Evolutionary conservation across 2,888 invertebrate species (phyloP).

Genomic region (Chymomyza fuscimana): DNA sequence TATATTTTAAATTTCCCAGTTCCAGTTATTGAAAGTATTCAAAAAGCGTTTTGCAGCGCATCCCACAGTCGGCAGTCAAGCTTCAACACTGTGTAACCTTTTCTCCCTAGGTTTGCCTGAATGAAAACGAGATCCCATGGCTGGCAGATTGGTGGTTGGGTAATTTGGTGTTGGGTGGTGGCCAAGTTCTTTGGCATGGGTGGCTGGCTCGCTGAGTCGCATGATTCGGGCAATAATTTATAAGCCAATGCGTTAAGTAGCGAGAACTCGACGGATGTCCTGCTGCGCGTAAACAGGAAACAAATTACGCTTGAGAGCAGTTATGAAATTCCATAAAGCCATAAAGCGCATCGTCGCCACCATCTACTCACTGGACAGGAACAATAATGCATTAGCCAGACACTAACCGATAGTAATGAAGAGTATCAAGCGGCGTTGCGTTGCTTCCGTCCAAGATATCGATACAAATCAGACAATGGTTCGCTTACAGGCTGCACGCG

Average conservation of each 20-base stretch:
- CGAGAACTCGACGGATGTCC: constrained; percentile 51
- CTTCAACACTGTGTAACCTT: neutral
- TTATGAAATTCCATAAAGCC: constrained; percentile 70
- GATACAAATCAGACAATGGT: neutral
- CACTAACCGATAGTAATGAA: constrained; percentile 23
- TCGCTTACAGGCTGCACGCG: neutral
- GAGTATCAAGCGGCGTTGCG: neutral
- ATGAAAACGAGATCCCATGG: neutral
- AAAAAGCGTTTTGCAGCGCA: neutral
- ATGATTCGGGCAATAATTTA: constrained; percentile 70
- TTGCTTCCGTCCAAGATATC: neutral
- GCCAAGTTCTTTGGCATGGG: constrained; percentile 16
- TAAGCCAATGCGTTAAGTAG: constrained; percentile 63
- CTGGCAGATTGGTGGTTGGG: neutral
- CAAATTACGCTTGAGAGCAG: constrained; percentile 76
- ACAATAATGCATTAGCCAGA: constrained; percentile 66
- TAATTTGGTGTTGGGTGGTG: constrained; percentile 36
- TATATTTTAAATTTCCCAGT: too few relatives aligned
- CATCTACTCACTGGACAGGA: constrained; percentile 60
- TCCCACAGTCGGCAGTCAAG: neutral
- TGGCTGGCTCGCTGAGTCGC: constrained; percentile 23
- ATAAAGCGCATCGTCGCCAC: constrained; percentile 26
- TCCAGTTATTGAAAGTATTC: neutral
- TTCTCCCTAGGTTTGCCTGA: neutral
- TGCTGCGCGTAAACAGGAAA: constrained; percentile 76